phyloP scores from a whole-genome alignment of 2,113 vertebrate genomes.

The Bos javanicus region DNA sequence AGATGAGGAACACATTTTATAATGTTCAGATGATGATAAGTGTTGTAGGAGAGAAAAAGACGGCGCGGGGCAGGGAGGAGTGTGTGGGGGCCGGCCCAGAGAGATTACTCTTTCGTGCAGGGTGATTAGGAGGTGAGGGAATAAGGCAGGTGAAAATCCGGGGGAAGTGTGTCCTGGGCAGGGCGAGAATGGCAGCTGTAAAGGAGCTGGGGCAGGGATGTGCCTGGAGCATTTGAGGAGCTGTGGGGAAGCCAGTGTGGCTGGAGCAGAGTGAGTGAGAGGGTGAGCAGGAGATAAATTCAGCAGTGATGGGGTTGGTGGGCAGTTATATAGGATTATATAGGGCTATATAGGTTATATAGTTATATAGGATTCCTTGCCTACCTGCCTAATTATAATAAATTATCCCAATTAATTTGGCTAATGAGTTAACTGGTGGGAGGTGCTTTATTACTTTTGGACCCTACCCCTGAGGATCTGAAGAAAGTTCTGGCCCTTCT shows the following conservation, averaged over 20 bases:
- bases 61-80: accelerated
- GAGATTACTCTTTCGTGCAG: neutral
- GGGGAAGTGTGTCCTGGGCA: neutral
- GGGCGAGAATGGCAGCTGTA: neutral
- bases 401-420: neutral
- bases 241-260: neutral
- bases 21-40: neutral
- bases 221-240: neutral
- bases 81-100: neutral
- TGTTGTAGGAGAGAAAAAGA: neutral
- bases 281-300: neutral
- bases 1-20: neutral
- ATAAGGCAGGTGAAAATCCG: neutral
- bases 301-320: too few relatives aligned
- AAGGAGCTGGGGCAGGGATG: neutral
- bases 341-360: neutral
- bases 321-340: neutral
- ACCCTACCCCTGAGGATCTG: neutral
- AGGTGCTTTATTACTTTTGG: neutral
- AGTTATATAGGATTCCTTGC: neutral
- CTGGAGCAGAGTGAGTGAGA: neutral
- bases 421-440: neutral
- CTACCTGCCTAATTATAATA: neutral
- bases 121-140: neutral
- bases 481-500: neutral